Conservation (phyloP, 2,888 invertebrate genomes). For the Cephus pulcher region DNA sequence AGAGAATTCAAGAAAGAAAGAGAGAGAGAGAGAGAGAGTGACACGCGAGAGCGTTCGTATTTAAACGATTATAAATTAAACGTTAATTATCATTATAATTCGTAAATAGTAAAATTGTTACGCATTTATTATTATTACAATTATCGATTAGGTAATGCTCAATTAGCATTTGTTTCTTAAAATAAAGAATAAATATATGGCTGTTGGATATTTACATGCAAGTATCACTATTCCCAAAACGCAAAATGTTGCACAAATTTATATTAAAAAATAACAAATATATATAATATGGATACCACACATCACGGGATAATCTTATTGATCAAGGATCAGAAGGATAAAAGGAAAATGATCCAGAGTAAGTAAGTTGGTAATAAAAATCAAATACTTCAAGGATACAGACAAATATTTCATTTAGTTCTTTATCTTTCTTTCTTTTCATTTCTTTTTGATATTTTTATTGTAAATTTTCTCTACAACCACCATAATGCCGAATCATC, state of each 20-base stretch:
- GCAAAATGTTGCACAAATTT: background rate
- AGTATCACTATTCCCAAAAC: slow-evolving; percentile 35
- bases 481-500: slow-evolving; percentile 50
- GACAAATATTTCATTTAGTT: background rate
- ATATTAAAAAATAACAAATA: background rate
- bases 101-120: slow-evolving; percentile 64
- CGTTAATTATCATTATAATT: slow-evolving; percentile 65
- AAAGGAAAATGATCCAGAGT: background rate
- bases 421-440: background rate
- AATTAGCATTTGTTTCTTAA: slow-evolving; percentile 68
- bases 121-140: slow-evolving; percentile 66
- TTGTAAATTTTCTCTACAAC: slow-evolving; percentile 62
- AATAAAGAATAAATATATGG: slow-evolving; percentile 67
- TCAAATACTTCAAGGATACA: background rate
- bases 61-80: slow-evolving; percentile 65
- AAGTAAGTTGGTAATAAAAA: background rate
- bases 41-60: slow-evolving; percentile 58
- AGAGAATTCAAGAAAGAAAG: too few species aligned
- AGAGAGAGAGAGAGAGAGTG: slow-evolving; percentile 11
- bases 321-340: background rate
- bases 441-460: background rate
- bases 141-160: slow-evolving; percentile 67
- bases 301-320: background rate
- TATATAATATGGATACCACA: background rate
- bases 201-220: slow-evolving; percentile 65